phyloP scores from a whole-genome alignment of 2,113 vertebrate genomes.

The Australoheros scitulus region DNA sequence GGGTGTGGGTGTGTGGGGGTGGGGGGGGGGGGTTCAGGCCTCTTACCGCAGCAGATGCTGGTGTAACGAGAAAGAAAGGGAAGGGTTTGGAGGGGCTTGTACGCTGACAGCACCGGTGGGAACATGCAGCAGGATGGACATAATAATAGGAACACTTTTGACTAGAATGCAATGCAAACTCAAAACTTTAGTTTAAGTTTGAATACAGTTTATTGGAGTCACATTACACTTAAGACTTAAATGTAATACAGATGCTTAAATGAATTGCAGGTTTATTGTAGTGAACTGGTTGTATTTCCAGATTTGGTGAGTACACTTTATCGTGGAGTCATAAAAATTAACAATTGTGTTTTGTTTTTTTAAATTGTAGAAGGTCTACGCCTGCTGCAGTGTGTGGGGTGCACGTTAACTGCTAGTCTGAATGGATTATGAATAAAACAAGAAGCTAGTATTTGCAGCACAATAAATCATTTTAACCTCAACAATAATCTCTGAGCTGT shows the following conservation, averaged over 20 bases:
- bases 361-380: too few species aligned
- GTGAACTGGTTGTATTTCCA: not conserved
- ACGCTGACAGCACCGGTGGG: slow-evolving; percentile 45
- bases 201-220: not conserved
- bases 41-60: slow-evolving; percentile 77
- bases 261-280: not conserved
- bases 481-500: too few species aligned
- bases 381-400: not conserved
- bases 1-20: slow-evolving; percentile 6
- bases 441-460: too few species aligned
- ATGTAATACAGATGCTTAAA: not conserved
- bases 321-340: too few species aligned
- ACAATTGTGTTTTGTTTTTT: too few species aligned
- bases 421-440: too few species aligned
- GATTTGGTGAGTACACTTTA: not conserved
- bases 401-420: not conserved
- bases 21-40: slow-evolving; percentile 36
- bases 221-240: not conserved
- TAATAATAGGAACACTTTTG: slow-evolving; percentile 28
- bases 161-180: not conserved
- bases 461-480: too few species aligned
- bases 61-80: slow-evolving; percentile 67
- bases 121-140: slow-evolving; percentile 27
- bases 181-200: not conserved
- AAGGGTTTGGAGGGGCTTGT: slow-evolving; percentile 54